phyloP scores from a whole-genome alignment of 2,113 vertebrate genomes.

The Neodontobutis hainanensis region DNA sequence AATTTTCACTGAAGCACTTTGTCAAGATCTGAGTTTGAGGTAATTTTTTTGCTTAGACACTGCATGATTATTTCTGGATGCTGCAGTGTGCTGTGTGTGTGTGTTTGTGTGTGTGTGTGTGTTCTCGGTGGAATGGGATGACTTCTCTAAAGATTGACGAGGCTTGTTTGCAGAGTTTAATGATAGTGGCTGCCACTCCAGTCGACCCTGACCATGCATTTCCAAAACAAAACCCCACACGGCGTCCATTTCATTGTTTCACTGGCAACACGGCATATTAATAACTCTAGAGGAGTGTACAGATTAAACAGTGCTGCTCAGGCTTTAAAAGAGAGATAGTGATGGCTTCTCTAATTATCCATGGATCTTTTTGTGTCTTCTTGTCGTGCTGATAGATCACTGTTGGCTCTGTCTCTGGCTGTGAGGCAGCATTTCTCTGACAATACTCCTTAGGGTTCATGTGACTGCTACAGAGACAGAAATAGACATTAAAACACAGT shows the following conservation, averaged over 20 bases:
- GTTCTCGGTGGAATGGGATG: conserved; percentile 24
- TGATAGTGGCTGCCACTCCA: conserved; percentile 5
- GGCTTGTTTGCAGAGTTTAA: conserved; percentile 16
- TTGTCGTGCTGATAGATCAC: not conserved
- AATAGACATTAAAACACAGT: not conserved
- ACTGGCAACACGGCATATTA: conserved; percentile 2
- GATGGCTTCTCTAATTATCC: conserved; percentile 14
- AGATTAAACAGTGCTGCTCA: not conserved
- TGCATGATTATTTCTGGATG: conserved; percentile 45
- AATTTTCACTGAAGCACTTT: conserved; percentile 77
- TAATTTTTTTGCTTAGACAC: conserved; percentile 45
- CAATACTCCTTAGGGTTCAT: not conserved
- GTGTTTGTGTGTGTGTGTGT: conserved; percentile 5
- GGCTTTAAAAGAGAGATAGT: not conserved
- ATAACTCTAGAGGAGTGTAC: not conserved
- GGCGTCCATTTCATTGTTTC: not conserved
- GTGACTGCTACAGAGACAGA: not conserved
- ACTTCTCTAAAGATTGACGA: conserved; percentile 36
- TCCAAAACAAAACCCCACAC: not conserved
- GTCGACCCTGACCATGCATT: conserved; percentile 9
- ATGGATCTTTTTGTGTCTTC: not conserved
- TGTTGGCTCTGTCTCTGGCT: not conserved
- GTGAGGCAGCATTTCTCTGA: conserved; percentile 3
- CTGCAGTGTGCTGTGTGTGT: conserved; percentile 7
- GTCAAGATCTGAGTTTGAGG: conserved; percentile 60